These are phyloP conservation scores for Arnoldichthys spilopterus DNA, from an alignment of 2,797 vertebrate genomes.

Conservation along the genomic window DNA sequence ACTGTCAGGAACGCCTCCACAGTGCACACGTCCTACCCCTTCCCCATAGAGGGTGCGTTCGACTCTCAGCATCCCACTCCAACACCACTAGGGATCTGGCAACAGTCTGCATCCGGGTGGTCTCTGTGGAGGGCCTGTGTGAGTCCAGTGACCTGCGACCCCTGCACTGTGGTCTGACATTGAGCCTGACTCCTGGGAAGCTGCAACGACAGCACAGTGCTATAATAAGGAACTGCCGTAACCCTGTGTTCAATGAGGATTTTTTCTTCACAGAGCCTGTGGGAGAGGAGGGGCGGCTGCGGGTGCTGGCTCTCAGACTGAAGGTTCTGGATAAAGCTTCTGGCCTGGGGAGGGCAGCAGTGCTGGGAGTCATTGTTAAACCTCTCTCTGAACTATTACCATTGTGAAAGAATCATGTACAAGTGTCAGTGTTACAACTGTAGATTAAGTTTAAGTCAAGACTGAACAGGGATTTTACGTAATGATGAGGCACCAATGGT, in stretches of 20 bases:
- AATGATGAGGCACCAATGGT: background rate
- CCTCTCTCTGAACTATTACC: constrained; percentile 67
- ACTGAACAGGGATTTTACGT: background rate
- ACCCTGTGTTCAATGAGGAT: constrained; percentile 75
- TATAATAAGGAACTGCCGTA: constrained; percentile 69
- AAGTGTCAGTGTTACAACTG: background rate
- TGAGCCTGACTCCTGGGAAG: constrained; percentile 74
- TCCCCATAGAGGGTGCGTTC: constrained; percentile 64
- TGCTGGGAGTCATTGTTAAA: constrained; percentile 67
- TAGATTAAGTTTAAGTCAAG: background rate
- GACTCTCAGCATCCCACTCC: constrained; percentile 59
- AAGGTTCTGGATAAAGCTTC: constrained; percentile 74
- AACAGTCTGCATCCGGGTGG: constrained; percentile 68
- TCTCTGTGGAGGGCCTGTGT: constrained; percentile 70
- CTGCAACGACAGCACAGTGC: constrained; percentile 72
- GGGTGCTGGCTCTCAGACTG: constrained; percentile 67
- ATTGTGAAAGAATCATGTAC: background rate
- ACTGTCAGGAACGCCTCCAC: constrained; percentile 67
- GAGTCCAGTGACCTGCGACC: constrained; percentile 53
- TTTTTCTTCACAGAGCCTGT: constrained; percentile 75
- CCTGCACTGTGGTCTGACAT: constrained; percentile 68
- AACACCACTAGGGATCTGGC: constrained; percentile 13
- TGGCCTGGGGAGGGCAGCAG: constrained; percentile 62
- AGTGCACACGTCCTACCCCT: constrained; percentile 69
- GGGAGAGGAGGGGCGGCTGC: constrained; percentile 64